phyloP scores from a whole-genome alignment of 1,140 invertebrate species.

The Lordiphosa mommai region DNA sequence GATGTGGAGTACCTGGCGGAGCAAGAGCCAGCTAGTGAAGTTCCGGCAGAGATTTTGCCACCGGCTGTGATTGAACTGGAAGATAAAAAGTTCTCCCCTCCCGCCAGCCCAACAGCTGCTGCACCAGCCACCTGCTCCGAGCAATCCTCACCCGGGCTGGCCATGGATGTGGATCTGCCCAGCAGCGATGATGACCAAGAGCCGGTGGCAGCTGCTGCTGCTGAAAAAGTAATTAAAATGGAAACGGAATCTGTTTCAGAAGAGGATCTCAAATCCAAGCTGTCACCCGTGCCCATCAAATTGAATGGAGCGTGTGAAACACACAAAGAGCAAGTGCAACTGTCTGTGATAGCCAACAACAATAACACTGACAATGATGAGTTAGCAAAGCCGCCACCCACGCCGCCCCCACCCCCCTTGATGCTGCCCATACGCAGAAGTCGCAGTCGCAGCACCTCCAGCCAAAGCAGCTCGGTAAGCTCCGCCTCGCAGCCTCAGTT shows the following conservation, averaged over 20 bases:
- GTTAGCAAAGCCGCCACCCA: background rate
- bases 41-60: too few relatives aligned
- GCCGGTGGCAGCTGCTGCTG: background rate
- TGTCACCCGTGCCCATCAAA: constrained; percentile 11
- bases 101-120: background rate
- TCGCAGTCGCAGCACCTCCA: constrained; percentile 18
- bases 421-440: constrained; percentile 19
- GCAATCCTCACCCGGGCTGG: constrained; percentile 25
- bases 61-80: too few relatives aligned
- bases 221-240: constrained; percentile 26
- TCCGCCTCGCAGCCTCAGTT: constrained; percentile 58
- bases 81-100: too few relatives aligned
- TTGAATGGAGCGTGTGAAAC: constrained; percentile 43
- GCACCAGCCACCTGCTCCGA: background rate
- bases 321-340: constrained; percentile 15
- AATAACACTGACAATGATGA: constrained; percentile 11
- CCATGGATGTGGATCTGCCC: constrained; percentile 32
- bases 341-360: constrained; percentile 58
- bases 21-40: too few relatives aligned
- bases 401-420: background rate
- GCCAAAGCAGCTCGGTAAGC: constrained; percentile 47
- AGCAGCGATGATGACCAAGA: background rate
- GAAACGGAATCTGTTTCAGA: constrained; percentile 35
- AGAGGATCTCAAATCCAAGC: constrained; percentile 12
- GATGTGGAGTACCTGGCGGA: background rate